Base-by-base conservation (phyloP, 2,797 vertebrate species). In the Pseudomugil gertrudae region DNA sequence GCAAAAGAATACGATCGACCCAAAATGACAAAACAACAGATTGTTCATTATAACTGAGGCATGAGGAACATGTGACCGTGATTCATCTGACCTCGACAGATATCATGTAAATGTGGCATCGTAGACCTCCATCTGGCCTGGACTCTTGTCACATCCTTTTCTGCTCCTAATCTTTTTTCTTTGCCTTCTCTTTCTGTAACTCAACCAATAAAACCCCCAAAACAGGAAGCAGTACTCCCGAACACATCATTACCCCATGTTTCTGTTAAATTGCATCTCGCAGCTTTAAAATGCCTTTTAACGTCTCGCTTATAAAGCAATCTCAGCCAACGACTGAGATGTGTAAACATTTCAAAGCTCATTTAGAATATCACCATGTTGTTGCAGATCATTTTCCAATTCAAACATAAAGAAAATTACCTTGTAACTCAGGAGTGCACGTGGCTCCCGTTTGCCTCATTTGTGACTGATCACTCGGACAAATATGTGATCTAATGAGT, bases 381-480 rank as follows among this genome's bases (percentile, higher is more conserved):
- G 26, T 43, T 29, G 33, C 27, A 29, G 51, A 19, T 27, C 33
- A 57, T 62, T 63, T n/a, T 15, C 9, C 57, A 63, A 66, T 30
- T 59, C 59, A 50, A 43, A 64, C 21, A 15, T 43, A 53, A 45
- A 38, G 36, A 5, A 50, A 63, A 35, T 60, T 76, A 58, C 58
- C 33, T 70, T 70, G 58, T 29, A 74, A 52, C 23, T 13, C 29
- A 9, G 17, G 13, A 57, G 59, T 51, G 40, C 57, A 27, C 3
- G 26, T 75, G 74, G 67, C 43, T 40, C 43, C 51, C 5, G 17
- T 78, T 76, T 61, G 50, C 48, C 55, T 72, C 68, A 63, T 50
- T 10, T 59, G 62, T 65, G 74, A 69, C 60, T 80, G 52, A 74
- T 81, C 77, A 78, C 38, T 72, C 55, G 45, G 66, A 76, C 47